Evolutionary conservation across 2,797 vertebrate species (phyloP), one percentile per base, ranked within the genome.

Genomic region (Silurus lanzhouensis): DNA sequence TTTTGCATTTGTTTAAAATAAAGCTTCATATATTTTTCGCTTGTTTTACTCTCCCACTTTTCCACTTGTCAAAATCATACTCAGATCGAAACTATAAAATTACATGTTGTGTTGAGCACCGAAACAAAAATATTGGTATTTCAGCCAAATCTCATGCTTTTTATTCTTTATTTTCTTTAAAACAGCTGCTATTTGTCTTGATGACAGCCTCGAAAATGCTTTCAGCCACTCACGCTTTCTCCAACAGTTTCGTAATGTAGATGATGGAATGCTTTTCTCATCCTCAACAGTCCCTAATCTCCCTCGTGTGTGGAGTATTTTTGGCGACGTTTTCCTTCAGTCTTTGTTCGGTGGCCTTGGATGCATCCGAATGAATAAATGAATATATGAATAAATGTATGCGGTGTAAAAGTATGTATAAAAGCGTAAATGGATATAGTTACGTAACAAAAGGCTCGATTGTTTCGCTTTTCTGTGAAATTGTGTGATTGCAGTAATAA

Each of bases 101-200:
- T n/a, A 31, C 82, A 66, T 9, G 12, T 19, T 38, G 22, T 48
- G 20, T 52, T 31, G 57, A 38, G 25, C 31, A 6, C 7, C 19
- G 8, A 67, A 13, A 38, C 38, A 6, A 57, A 48, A 63, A 66
- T 60, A 63, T 17, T 31, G n/a, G 25, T 76, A 76, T 76, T 58
- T 25, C 48, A 8, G 17, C 44, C 25, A 31, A 52, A 31, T n/a
- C 22, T 55, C 57, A 52, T 60, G 22, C 57, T 3, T 1, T 25
- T n/a, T 46, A 3, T 1, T 25, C 22, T 46, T 72, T 38, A 3
- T 31, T 77, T 12, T 6, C 27, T 12, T 8, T 25, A 70, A 60
- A 71, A 25, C 71, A 71, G 19, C 52, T 5, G 44, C 57, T n/a
- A 66, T 67, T 84, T 76, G 60, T 58, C 25, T 67, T n/a, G 61